Evolutionary conservation across 2,888 invertebrate species (phyloP), one percentile per base, ranked within the genome.

Genomic region (Orgyia antiqua): DNA sequence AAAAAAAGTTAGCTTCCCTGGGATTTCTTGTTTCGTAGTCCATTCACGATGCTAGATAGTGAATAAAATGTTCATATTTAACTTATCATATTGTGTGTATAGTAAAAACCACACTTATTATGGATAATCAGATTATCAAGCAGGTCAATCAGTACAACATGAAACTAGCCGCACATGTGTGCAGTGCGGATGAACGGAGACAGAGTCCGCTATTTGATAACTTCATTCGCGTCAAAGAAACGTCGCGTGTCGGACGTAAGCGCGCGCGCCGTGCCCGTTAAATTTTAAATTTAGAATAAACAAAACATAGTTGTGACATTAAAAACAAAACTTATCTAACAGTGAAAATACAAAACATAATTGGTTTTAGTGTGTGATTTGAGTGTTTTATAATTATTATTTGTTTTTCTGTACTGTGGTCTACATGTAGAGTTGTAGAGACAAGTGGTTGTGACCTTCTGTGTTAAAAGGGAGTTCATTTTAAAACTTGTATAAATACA

Each of bases 101-200:
- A n/a, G n/a, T n/a, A n/a, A n/a, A n/a, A n/a, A n/a, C n/a, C n/a
- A n/a, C n/a, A n/a, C n/a, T n/a, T n/a, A n/a, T n/a, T n/a, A n/a
- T n/a, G n/a, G n/a, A n/a, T 78, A 79, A 78, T 79, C 76, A 72
- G 78, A 83, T 83, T 80, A 80, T 67, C 65, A 65, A 65, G 65
- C 75, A 73, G 72, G 75, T 74, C 72, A 72, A 56, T 65, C 53
- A 47, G 66, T 69, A 42, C 60, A 48, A 46, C 53, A 41, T 67
- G 73, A 73, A 68, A 46, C 63, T 68, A 72, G 69, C 57, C 64
- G 55, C 67, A 62, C 51, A 54, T 51, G 54, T 48, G 42, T 49
- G 36, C 44, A 38, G 32, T 35, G 52, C 23, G 23, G 19, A 19
- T 8, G 4, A 15, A 4, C 6, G 15, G 4, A 6, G 15, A 15